Evolutionary conservation across 2,797 vertebrate species (phyloP), one percentile per base, ranked within the genome.

Genomic region (Dryobates pubescens): DNA sequence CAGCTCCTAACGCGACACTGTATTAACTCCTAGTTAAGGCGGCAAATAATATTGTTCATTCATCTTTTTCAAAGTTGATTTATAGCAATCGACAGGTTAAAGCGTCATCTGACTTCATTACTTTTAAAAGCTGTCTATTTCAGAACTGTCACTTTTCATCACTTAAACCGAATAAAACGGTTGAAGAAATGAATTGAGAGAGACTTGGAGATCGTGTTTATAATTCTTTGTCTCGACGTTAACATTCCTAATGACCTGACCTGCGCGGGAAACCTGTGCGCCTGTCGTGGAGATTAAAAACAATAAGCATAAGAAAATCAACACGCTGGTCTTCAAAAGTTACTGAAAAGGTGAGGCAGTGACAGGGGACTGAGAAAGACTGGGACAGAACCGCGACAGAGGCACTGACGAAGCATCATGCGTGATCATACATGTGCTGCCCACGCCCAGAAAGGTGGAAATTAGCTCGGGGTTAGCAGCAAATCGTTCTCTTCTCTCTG

Each of bases 101-200:
- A 97, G 94, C 96, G 95, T 97, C 96, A 96, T 96, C 97, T 97
- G 98, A 97, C 97, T 98, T 97, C 96, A 97, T 98, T 97, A 97
- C 96, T 97, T 97, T 96, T 97, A 97, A 97, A 97, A 97, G 97
- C 97, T 97, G 97, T 96, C 97, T 96, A 96, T 97, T 97, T 97
- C 96, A 91, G 89, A 96, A 96, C 96, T 97, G 97, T 98, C 97
- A 97, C 97, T 97, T 98, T 96, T 98, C 97, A 98, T 98, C 96
- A 97, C 96, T 95, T 91, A 93, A 90, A 96, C 89, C 89, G 94
- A 97, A 97, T 96, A 96, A 97, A 96, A 96, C 88, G 92, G 95
- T 94, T 59, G 79, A 93, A 96, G 96, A 96, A 97, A 96, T 96
- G 96, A 97, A 97, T 96, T 96, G 96, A 92, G 96, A 93, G 95